Percentiles rank a stretch among this genome's conserved stretches.
These are phyloP conservation scores for Myotis brandtii DNA, from an alignment of 2,113 vertebrate species.

Conservation along the genomic window DNA sequence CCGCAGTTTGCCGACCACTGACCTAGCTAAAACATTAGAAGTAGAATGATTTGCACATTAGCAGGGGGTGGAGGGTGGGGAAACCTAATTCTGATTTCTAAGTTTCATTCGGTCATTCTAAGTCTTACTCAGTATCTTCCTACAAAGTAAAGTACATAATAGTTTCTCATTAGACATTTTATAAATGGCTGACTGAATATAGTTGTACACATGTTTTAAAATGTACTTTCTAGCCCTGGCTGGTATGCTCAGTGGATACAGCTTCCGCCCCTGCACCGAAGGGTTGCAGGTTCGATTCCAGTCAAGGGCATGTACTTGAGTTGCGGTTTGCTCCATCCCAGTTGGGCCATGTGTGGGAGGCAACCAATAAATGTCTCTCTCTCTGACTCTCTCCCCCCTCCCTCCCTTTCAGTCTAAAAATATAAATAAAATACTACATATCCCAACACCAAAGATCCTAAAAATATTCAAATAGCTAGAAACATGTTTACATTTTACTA, in stretches of 20 bases:
- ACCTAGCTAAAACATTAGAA: neutral
- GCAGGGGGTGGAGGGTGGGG: neutral
- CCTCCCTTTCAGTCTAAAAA: neutral
- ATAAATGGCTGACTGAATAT: neutral
- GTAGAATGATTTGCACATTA: neutral
- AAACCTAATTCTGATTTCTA: neutral
- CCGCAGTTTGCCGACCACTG: no score
- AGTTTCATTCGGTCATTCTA: neutral
- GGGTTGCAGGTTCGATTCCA: no score
- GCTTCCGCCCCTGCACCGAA: no score
- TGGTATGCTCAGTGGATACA: no score
- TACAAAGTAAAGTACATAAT: neutral
- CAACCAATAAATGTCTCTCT: no score
- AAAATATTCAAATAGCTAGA: neutral
- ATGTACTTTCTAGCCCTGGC: neutral
- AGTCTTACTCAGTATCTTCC: neutral
- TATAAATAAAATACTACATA: neutral
- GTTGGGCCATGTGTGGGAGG: no score
- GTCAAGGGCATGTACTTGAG: no score
- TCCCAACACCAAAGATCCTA: constrained; percentile 9
- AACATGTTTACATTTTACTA: constrained; percentile 45
- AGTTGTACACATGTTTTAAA: neutral
- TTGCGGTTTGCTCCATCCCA: no score
- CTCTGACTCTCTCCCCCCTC: no score
- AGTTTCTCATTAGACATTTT: neutral